These are phyloP conservation scores for Paralichthys olivaceus DNA, from an alignment of 2,113 vertebrate genomes.

Conservation along the genomic window DNA sequence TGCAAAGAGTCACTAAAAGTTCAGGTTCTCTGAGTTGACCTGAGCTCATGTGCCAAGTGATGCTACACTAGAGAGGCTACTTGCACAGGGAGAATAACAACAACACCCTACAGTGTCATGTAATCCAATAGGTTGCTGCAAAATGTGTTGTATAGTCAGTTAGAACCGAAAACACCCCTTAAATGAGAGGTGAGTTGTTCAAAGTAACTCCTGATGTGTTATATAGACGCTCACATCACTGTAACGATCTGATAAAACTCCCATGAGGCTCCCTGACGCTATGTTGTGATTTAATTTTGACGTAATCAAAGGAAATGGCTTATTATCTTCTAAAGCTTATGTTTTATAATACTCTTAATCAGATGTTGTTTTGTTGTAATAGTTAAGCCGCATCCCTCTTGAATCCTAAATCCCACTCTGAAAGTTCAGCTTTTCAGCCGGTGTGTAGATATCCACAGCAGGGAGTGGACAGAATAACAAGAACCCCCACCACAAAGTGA, in stretches of 20 bases:
- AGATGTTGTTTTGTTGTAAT: not conserved
- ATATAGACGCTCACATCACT: not conserved
- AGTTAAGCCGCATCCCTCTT: not conserved
- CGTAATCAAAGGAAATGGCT: not conserved
- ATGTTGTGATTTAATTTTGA: too few relatives aligned
- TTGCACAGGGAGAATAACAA: not conserved
- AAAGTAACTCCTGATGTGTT: too few relatives aligned
- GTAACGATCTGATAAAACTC: not conserved
- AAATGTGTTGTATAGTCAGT: not conserved
- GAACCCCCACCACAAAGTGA: not conserved
- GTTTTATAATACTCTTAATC: not conserved
- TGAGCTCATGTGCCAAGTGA: not conserved
- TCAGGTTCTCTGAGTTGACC: not conserved
- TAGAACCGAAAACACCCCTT: too few relatives aligned
- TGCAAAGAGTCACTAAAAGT: too few relatives aligned
- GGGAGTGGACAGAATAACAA: not conserved
- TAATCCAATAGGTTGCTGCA: not conserved
- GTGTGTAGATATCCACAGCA: too few relatives aligned
- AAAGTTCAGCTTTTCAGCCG: too few relatives aligned
- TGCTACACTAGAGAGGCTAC: not conserved
- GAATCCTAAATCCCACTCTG: too few relatives aligned
- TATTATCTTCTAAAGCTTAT: not conserved
- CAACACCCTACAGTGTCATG: not conserved
- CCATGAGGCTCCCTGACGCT: not conserved
- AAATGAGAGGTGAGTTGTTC: too few relatives aligned